A percentile compares a stretch with the other conserved stretches of the same genome.
phyloP scores from a whole-genome alignment of 1,140 invertebrate species.

The Bacillus rossius region DNA sequence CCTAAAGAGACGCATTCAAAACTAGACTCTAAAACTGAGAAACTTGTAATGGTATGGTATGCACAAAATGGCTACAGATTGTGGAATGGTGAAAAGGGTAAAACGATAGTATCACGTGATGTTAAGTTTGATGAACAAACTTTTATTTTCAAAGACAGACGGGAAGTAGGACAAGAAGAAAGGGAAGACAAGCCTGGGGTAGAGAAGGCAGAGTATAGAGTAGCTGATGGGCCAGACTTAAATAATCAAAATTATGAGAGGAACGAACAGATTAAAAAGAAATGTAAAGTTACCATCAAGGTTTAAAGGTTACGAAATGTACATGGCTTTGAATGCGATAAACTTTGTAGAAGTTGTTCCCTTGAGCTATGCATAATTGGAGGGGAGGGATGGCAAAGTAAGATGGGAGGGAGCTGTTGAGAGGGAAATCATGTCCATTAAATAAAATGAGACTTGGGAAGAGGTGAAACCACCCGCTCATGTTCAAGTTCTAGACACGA shows the following conservation, averaged over 20 bases:
- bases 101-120: constrained; percentile 6
- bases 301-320: too few relatives aligned
- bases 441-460: not conserved
- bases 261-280: too few relatives aligned
- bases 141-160: not conserved
- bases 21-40: constrained; percentile 9
- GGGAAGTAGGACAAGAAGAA: too few relatives aligned
- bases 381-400: not conserved
- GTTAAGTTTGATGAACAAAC: constrained; percentile 12
- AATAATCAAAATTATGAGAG: too few relatives aligned
- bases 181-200: too few relatives aligned
- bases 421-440: not conserved
- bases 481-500: not conserved
- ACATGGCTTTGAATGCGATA: not conserved
- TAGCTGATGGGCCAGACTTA: too few relatives aligned
- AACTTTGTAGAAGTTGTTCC: not conserved
- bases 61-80: constrained; percentile 13
- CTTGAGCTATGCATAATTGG: not conserved
- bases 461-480: not conserved
- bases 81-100: not conserved
- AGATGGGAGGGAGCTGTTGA: not conserved
- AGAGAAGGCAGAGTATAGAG: too few relatives aligned
- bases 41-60: constrained; percentile 16
- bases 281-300: too few relatives aligned
- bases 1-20: constrained; percentile 16